Percentiles rank a stretch among this genome's conserved stretches.
phyloP scores from a whole-genome alignment of 2,888 invertebrate genomes.

The Taphrorychus bicolor region DNA sequence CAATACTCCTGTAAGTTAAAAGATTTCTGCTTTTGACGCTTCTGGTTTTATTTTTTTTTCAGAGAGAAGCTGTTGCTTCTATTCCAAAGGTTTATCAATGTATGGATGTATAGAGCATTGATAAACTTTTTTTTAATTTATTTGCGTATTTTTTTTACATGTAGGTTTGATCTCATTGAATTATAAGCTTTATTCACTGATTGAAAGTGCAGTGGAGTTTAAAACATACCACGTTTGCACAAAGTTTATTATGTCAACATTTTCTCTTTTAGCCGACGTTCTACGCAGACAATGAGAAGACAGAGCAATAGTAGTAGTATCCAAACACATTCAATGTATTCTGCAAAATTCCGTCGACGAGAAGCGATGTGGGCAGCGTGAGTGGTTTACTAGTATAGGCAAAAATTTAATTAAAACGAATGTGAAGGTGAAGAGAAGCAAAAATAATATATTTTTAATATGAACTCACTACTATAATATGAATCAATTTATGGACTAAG shows the following conservation, averaged over 20 bases:
- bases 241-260: no score
- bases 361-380: neutral
- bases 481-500: conserved; percentile 15
- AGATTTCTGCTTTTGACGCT: conserved; percentile 8
- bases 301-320: conserved; percentile 54
- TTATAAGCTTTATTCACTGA: neutral
- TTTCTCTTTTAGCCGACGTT: conserved; percentile 67
- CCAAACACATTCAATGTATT: no score
- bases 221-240: neutral
- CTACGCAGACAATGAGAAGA: conserved; percentile 70
- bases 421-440: conserved; percentile 11
- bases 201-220: neutral
- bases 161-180: neutral
- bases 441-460: conserved; percentile 49
- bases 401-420: conserved; percentile 9
- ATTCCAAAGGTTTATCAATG: no score
- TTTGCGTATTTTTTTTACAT: neutral
- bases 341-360: conserved; percentile 3
- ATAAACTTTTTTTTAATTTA: neutral
- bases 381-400: conserved; percentile 6
- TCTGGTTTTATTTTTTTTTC: neutral
- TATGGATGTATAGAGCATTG: no score
- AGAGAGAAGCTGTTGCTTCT: no score
- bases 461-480: conserved; percentile 43
- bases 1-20: conserved; percentile 47